phyloP scores from a whole-genome alignment of 2,888 invertebrate genomes.

The Rosalia funebris region DNA sequence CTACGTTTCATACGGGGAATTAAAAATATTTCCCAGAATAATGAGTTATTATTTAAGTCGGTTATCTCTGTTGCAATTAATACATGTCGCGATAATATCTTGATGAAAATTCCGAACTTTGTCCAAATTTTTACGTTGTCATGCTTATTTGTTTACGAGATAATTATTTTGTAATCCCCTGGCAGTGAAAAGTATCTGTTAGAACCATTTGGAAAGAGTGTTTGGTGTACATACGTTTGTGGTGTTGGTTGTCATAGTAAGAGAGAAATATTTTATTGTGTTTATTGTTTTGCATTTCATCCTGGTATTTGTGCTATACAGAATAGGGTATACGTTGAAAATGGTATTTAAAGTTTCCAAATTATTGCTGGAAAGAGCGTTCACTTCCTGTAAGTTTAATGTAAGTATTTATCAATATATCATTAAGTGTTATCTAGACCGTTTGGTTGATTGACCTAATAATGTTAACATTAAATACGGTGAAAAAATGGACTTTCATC shows the following conservation, averaged over 20 bases:
- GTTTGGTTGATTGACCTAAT: neutral
- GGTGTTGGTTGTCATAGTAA: neutral
- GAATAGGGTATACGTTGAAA: too few relatives aligned
- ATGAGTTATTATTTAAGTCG: neutral
- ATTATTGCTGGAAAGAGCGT: slow-evolving; percentile 17
- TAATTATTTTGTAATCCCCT: slow-evolving; percentile 8
- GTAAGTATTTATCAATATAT: slow-evolving; percentile 15
- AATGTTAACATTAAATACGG: too few relatives aligned
- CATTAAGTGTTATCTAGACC: neutral
- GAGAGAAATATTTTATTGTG: slow-evolving; percentile 21
- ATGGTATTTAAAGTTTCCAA: slow-evolving; percentile 26
- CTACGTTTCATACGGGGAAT: too few relatives aligned
- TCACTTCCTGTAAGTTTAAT: slow-evolving; percentile 7
- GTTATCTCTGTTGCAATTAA: slow-evolving; percentile 10
- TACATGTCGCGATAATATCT: neutral
- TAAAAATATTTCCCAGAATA: too few relatives aligned
- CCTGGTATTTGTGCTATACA: too few relatives aligned
- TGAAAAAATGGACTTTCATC: too few relatives aligned
- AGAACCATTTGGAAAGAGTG: slow-evolving; percentile 8
- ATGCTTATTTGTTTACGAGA: neutral
- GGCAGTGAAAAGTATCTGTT: neutral
- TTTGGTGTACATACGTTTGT: too few relatives aligned
- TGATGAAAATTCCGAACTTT: slow-evolving; percentile 1
- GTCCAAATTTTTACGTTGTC: neutral
- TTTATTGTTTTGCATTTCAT: too few relatives aligned